Base-by-base conservation (phyloP, 2,797 vertebrate species). In the Megaceryle alcyon region DNA sequence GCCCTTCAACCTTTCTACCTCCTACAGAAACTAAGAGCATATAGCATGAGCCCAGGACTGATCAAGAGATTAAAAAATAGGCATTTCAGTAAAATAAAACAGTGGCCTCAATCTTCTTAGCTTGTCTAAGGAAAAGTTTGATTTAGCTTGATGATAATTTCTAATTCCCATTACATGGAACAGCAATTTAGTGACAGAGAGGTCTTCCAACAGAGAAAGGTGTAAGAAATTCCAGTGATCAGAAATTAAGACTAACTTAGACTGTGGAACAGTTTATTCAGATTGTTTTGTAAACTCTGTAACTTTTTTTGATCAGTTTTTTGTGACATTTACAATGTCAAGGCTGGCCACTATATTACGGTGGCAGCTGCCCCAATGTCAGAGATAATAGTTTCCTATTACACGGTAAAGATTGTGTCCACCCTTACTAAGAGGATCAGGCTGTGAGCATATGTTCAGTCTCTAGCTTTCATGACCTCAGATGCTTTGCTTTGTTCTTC, bases 351-450 rank as follows among this genome's bases (percentile, higher is more conserved):
- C 51, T 73, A 0, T 35, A 21, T 77, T 66, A 29, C 1, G 59
- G 56, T 37, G 54, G 19, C 57, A 61, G 21, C 43, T 70, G 57
- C 35, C 81, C 29, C 39, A 13, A 2, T 65, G 57, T 66, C 69
- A 64, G 64, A 88, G 37, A 56, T 39, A 48, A 28, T 21, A 75
- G 18, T 78, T 81, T 78, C 77, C 60, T 86, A 16, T 68, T 68
- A 19, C 18, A 75, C 15, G n/a, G 66, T 66, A 71, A 92, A 82
- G 70, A 54, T 46, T 70, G 21, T 65, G 63, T 28, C 56, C 49
- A 51, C 21, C 59, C 56, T 65, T 72, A 19, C 54, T 79, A 92
- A 96, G 81, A 94, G 75, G 81, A 93, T 94, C 75, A 89, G 51
- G 43, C 63, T 66, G 71, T 56, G 46, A 87, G 64, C 71, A 21